phyloP scores from a whole-genome alignment of 1,140 invertebrate genomes.

The Lepidurus arcticus region DNA sequence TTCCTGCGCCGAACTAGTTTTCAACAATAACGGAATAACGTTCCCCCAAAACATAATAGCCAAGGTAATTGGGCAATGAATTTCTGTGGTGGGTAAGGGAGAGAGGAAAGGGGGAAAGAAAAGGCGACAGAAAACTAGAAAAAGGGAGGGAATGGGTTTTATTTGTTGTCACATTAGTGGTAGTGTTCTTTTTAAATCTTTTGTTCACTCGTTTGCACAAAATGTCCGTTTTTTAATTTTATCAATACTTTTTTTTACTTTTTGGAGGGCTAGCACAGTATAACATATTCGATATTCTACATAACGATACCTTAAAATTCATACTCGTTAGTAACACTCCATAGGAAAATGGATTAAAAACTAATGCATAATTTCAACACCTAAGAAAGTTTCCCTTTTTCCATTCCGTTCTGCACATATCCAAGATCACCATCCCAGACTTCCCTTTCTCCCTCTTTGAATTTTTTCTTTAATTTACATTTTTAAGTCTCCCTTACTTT shows the following conservation, averaged over 20 bases:
- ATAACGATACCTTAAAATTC: slow-evolving; percentile 7
- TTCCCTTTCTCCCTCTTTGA: background rate
- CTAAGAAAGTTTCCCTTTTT: slow-evolving; percentile 38
- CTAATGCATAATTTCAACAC: slow-evolving; percentile 40
- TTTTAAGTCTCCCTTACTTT: background rate
- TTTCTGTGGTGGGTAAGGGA: background rate
- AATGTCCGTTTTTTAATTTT: background rate
- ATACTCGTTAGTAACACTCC: slow-evolving; percentile 38
- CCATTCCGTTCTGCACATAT: slow-evolving; percentile 35
- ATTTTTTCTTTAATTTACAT: background rate
- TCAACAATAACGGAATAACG: background rate
- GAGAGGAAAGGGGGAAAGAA: background rate
- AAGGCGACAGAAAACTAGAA: background rate
- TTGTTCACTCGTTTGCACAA: background rate
- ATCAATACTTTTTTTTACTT: background rate
- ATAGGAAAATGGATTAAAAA: slow-evolving; percentile 40
- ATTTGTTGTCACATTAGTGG: background rate
- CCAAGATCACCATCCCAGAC: slow-evolving; percentile 1
- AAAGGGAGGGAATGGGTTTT: slow-evolving; percentile 18
- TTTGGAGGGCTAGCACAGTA: slow-evolving; percentile 1
- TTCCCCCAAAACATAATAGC: background rate
- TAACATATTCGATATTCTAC: slow-evolving; percentile 8
- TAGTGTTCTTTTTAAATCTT: background rate
- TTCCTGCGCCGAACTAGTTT: background rate
- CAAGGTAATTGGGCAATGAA: background rate